Evolutionary conservation across 2,113 vertebrate species (phyloP).

Genomic region (Galemys pyrenaicus): DNA sequence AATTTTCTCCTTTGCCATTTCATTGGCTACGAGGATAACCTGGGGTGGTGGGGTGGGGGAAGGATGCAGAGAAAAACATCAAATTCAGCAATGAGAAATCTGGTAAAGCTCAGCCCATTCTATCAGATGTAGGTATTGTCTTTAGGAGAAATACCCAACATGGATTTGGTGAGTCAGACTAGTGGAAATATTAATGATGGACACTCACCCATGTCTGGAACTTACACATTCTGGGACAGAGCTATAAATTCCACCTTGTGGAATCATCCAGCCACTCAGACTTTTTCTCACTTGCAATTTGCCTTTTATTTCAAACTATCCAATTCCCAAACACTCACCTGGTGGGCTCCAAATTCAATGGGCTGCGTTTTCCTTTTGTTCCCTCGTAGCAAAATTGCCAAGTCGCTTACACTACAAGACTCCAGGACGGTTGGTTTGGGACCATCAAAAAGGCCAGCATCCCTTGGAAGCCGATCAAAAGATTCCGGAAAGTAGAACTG

Average conservation of each 20-base stretch:
- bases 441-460: constrained; percentile 88
- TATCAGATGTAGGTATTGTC: neutral
- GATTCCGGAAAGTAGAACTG: constrained; percentile 90
- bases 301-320: constrained; percentile 40
- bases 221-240: neutral
- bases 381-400: constrained; percentile 89
- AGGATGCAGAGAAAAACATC: neutral
- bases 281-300: neutral
- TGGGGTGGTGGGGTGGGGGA: constrained; percentile 24
- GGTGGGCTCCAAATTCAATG: constrained; percentile 91
- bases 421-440: constrained; percentile 88
- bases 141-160: neutral
- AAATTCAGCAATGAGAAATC: neutral
- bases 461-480: constrained; percentile 89
- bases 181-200: neutral
- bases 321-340: constrained; percentile 81
- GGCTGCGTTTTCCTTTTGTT: constrained; percentile 91
- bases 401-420: constrained; percentile 89
- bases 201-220: neutral
- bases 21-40: constrained; percentile 89
- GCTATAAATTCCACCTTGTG: neutral
- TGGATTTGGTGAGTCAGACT: neutral
- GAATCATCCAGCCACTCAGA: neutral
- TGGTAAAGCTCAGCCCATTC: neutral
- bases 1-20: constrained; percentile 88